Percentiles rank a stretch among this genome's conserved stretches.
Conservation (phyloP, 2,113 vertebrate genomes). For the Charina bottae region DNA sequence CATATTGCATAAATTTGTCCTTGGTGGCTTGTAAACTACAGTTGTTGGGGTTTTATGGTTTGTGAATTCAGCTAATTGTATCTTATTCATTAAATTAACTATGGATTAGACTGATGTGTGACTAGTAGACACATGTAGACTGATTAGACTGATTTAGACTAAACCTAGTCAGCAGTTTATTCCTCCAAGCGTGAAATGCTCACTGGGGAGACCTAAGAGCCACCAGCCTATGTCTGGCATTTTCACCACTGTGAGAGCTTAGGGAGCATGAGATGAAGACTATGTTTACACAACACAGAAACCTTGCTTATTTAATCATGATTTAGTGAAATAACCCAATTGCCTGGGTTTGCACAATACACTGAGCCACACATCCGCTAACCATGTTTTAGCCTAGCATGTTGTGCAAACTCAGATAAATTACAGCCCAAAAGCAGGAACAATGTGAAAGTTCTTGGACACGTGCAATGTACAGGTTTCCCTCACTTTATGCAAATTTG, state of each 20-base stretch:
- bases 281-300: background rate
- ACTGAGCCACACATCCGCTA: background rate
- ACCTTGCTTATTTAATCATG: background rate
- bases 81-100: background rate
- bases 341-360: background rate
- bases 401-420: background rate
- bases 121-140: background rate
- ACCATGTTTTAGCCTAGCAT: background rate
- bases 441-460: background rate
- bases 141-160: background rate
- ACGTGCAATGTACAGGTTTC: background rate
- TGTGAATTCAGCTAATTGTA: background rate
- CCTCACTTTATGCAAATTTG: background rate
- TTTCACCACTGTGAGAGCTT: too few relatives aligned
- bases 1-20: background rate
- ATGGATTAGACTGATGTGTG: background rate
- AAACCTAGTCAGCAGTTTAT: background rate
- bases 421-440: background rate
- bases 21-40: background rate
- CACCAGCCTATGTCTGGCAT: too few relatives aligned
- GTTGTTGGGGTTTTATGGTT: background rate
- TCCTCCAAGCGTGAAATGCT: background rate
- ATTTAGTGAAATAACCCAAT: background rate
- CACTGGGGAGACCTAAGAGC: background rate
- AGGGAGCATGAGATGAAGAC: background rate